Evolutionary conservation across 2,888 invertebrate genomes (phyloP), one percentile per base, ranked within the genome.

Genomic region (Antheraea yamamai): DNA sequence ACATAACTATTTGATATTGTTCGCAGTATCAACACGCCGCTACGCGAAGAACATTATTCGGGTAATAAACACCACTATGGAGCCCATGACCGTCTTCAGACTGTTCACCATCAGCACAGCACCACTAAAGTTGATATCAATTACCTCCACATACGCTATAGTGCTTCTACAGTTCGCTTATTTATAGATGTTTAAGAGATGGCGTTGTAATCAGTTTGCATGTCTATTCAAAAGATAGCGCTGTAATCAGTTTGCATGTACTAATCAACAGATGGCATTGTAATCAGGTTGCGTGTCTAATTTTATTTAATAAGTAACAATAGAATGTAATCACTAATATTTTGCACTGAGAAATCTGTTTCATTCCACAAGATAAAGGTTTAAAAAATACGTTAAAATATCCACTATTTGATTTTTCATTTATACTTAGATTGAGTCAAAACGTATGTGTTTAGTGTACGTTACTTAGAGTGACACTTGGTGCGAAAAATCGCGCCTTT

Each of bases 131-230:
- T 30, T 75, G 39, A 30, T 75, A 20, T 35, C 61, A 4, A 58
- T 75, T 47, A 75, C 58, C 47, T n/a, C 75, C 18, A 35, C 70
- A 18, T 75, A 75, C n/a, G 23, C 72, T 23, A 61, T 75, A 8
- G 75, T 72, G 18, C 58, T 75, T n/a, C 23, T 75, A 20, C 72
- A 75, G 58, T 72, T 75, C 39, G 75, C 64, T 23, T 75, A 58
- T 61, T 26, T 75, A 18, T 74, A 74, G 68, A 23, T 26, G 12
- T 20, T 10, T 10, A 58, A 58, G 2, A 58, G 7, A 6, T 58
- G 58, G n/a, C 58, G 58, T 58, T 58, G 58, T 58, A 23, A 58
- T 58, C n/a, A 58, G 2, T 47, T 12, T 47, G 47, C 12, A 12
- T 12, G 12, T 47, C 12, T 2, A 10, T 30, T 30, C 30, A 30